Base-by-base conservation (phyloP, 2,888 invertebrate genomes). In the Drosophila nigritarsus region DNA sequence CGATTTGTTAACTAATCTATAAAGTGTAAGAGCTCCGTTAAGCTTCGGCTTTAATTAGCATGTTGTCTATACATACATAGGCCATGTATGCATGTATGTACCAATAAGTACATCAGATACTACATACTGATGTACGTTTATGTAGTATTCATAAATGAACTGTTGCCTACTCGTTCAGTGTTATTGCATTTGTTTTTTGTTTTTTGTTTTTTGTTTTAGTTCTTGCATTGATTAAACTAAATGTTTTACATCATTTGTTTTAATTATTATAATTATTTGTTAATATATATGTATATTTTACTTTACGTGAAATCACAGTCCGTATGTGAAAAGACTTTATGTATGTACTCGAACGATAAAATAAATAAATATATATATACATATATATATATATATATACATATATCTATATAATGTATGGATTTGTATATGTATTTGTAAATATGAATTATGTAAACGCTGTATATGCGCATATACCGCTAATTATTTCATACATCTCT, bases 281-380 rank as follows among this genome's bases (percentile, higher is more conserved):
- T 38, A 61, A 66, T 53, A 53, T 34, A 69, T 74, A 81, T 81
- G 66, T 79, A 72, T 86, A 80, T 82, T 83, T 82, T 87, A 87
- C 88, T 90, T 92, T 91, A 92, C 84, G 89, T 89, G 90, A 91
- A 93, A 93, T 93, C 93, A 93, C 93, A 93, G 93, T 93, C 93
- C 92, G 92, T 92, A 92, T 93, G 93, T 93, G 93, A 93, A 92
- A 91, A 91, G 90, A 91, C 90, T 90, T 85, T 87, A 89, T 89
- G 78, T 87, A 89, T 89, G 80, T 85, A 87, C 85, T 89, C 78
- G 78, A 83, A 86, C 85, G 80, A 75, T 74, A 74, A 86, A 78
- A 70, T 72, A 66, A 75, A 70, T 73, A 65, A 42, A 45, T 68
- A 50, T 34, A 54, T 55, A 20, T 61, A 30, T 72, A 65, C 65